Conservation (phyloP, 2,888 invertebrate genomes). For the Rhaphigaster nebulosa region DNA sequence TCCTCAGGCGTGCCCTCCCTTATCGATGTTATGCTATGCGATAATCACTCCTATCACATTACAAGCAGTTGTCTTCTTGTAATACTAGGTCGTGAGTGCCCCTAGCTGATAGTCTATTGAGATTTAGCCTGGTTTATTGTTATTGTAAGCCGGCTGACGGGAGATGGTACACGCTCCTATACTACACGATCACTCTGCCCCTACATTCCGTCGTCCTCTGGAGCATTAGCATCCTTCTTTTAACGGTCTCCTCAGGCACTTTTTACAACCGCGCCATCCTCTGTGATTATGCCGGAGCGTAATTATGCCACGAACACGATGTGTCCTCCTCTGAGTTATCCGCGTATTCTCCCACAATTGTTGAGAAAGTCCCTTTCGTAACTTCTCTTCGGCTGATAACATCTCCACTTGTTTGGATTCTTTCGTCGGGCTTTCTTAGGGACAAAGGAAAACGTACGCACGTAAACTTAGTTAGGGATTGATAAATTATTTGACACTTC, state of each 20-base stretch:
- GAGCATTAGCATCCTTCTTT: conserved; percentile 33
- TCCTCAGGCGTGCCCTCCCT: not conserved
- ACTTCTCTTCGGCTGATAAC: conserved; percentile 31
- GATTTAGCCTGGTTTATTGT: conserved; percentile 56
- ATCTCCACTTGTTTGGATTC: conserved; percentile 30
- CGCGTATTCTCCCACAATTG: conserved; percentile 17
- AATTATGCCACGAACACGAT: conserved; percentile 42
- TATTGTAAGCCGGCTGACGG: conserved; percentile 37
- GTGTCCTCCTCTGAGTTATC: conserved; percentile 28
- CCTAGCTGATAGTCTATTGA: conserved; percentile 43
- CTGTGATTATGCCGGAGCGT: conserved; percentile 37
- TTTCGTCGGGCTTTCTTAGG: not conserved
- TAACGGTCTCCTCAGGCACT: conserved; percentile 29
- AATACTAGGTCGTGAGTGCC: conserved; percentile 33
- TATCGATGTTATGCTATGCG: conserved; percentile 33
- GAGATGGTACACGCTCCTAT: conserved; percentile 24
- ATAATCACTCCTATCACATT: conserved; percentile 47
- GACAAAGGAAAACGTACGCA: no score
- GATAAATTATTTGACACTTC: no score
- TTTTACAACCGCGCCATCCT: conserved; percentile 42
- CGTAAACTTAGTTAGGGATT: no score
- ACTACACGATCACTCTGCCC: not conserved
- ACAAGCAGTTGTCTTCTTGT: conserved; percentile 45
- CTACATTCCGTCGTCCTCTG: not conserved
- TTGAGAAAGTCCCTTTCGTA: conserved; percentile 31